phyloP scores from a whole-genome alignment of 35 echinoderm and acorn worm genomes.

The Diadema setosum region DNA sequence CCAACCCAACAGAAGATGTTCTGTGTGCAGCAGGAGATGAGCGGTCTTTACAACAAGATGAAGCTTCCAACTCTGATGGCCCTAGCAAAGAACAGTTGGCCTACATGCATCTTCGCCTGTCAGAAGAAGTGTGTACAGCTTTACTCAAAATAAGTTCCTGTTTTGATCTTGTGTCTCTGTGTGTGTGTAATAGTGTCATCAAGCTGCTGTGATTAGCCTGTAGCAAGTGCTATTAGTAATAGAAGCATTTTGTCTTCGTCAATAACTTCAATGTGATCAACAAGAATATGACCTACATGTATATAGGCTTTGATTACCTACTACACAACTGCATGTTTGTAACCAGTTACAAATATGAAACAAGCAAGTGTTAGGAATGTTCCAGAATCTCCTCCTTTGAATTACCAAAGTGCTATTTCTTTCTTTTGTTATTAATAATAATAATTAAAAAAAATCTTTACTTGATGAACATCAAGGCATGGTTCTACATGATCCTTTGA shows the following conservation, averaged over 20 bases:
- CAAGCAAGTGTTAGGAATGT: too few relatives aligned
- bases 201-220: neutral
- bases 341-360: too few relatives aligned
- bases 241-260: neutral
- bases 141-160: neutral
- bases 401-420: too few relatives aligned
- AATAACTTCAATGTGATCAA: too few relatives aligned
- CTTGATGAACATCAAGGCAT: too few relatives aligned
- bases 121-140: slow-evolving; percentile 50
- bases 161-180: neutral
- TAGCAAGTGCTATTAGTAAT: neutral
- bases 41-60: neutral
- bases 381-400: too few relatives aligned
- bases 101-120: slow-evolving; percentile 56
- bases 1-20: neutral
- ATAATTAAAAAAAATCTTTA: too few relatives aligned
- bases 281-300: too few relatives aligned
- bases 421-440: too few relatives aligned
- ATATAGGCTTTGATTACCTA: too few relatives aligned
- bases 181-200: neutral
- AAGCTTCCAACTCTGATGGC: neutral
- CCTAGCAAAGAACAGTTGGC: slow-evolving; percentile 82
- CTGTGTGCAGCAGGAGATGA: neutral
- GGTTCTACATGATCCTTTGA: too few relatives aligned
- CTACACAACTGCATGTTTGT: too few relatives aligned